Percentiles rank a stretch among this genome's conserved stretches.
These are phyloP conservation scores for Minunthozetes semirufus DNA, from an alignment of 2,888 invertebrate genomes.

Conservation along the genomic window DNA sequence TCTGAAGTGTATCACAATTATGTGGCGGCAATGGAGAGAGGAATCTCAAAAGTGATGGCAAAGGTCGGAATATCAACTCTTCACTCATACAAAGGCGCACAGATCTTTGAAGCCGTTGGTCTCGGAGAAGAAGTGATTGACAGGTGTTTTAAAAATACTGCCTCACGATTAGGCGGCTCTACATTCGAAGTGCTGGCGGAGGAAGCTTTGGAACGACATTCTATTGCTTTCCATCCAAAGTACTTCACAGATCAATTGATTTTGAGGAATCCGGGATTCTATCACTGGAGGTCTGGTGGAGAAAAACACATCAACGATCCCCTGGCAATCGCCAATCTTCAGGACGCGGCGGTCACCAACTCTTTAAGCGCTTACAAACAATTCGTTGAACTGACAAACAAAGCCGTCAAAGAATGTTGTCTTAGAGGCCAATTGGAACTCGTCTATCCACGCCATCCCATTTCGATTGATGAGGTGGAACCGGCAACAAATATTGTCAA, in stretches of 20 bases:
- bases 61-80: slow-evolving; percentile 99
- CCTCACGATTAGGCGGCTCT: slow-evolving; percentile 75
- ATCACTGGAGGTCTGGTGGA: slow-evolving; percentile 96
- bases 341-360: slow-evolving; percentile 78
- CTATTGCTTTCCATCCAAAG: slow-evolving; percentile 61
- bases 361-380: slow-evolving; percentile 74
- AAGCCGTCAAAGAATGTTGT: slow-evolving; percentile 75
- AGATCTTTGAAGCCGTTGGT: slow-evolving; percentile 98
- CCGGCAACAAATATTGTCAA: slow-evolving; percentile 90
- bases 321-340: slow-evolving; percentile 66
- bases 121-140: slow-evolving; percentile 84
- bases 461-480: slow-evolving; percentile 82
- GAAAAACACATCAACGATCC: slow-evolving; percentile 98
- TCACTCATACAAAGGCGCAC: slow-evolving; percentile 97
- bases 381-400: slow-evolving; percentile 72
- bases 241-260: slow-evolving; percentile 64
- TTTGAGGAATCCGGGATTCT: slow-evolving; percentile 79
- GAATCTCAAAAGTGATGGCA: slow-evolving; percentile 83
- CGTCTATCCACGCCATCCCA: slow-evolving; percentile 65
- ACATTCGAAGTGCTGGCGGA: slow-evolving; percentile 77
- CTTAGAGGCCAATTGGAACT: slow-evolving; percentile 88
- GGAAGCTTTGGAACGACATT: slow-evolving; percentile 75
- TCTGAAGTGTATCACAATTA: slow-evolving; percentile 76
- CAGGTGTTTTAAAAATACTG: slow-evolving; percentile 78
- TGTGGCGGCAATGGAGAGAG: slow-evolving; percentile 81